Conservation (phyloP, 2,797 vertebrate genomes). For the Lycodopsis pacificus region DNA sequence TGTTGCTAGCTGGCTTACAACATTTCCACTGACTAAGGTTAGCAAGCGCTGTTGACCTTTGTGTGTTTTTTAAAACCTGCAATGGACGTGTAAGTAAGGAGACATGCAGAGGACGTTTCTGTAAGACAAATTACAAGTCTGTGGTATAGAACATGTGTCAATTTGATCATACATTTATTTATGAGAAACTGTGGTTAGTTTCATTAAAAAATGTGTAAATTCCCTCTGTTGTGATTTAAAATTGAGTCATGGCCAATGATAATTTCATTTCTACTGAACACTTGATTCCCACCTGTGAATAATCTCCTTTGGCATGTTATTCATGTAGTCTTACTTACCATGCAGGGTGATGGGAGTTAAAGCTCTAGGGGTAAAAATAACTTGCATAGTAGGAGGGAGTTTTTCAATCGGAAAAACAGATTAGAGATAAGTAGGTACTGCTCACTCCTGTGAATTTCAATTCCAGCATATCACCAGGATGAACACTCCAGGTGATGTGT, state of each 20-base stretch:
- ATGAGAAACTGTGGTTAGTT: background rate
- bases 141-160: background rate
- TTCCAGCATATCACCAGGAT: conserved; percentile 46
- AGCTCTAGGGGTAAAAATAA: conserved; percentile 51
- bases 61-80: background rate
- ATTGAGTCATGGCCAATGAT: background rate
- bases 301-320: conserved; percentile 30
- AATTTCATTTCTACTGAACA: conserved; percentile 25
- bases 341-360: conserved; percentile 34
- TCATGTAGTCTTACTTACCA: conserved; percentile 29
- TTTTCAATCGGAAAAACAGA: conserved; percentile 66
- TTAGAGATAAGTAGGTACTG: conserved; percentile 61
- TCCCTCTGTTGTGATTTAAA: background rate
- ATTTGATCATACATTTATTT: background rate
- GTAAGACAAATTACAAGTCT: background rate
- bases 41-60: background rate
- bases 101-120: background rate
- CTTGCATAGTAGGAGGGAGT: conserved; percentile 39
- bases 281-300: conserved; percentile 27
- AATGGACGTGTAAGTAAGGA: background rate
- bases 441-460: conserved; percentile 66
- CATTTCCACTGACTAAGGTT: background rate
- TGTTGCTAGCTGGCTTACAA: background rate
- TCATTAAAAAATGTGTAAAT: background rate
- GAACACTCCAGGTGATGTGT: conserved; percentile 54